A percentile compares a stretch with the other conserved stretches of the same genome.
phyloP scores from a whole-genome alignment of 2,888 invertebrate species.

The Lithodes maja region DNA sequence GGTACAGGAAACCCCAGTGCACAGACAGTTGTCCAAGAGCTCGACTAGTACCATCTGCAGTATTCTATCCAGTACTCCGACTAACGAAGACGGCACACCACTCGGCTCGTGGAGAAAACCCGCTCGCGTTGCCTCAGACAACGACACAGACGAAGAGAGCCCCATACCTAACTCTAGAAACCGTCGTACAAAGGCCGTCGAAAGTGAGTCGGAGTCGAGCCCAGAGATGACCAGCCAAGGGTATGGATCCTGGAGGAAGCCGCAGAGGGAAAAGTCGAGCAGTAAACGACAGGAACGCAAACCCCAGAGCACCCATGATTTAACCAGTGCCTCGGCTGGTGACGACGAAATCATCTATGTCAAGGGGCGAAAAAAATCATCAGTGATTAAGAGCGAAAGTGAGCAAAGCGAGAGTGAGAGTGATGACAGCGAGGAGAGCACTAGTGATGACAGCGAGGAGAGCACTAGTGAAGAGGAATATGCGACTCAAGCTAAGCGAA shows the following conservation, averaged over 20 bases:
- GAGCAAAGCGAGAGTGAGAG: not conserved
- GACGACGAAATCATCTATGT: not conserved
- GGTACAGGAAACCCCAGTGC: too few species aligned
- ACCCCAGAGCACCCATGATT: not conserved
- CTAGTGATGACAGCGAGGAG: not conserved
- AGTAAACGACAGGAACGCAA: not conserved
- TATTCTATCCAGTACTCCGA: slow-evolving; percentile 6
- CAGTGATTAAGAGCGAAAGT: not conserved
- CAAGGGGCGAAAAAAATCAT: not conserved
- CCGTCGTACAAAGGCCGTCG: not conserved
- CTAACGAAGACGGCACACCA: not conserved
- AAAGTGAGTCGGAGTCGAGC: not conserved
- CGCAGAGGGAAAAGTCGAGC: not conserved
- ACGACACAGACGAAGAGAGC: slow-evolving; percentile 5
- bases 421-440: not conserved
- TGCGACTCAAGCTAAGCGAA: not conserved
- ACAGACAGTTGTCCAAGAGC: too few species aligned
- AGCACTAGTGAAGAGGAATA: slow-evolving; percentile 5
- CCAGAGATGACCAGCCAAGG: not conserved
- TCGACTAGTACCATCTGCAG: not conserved
- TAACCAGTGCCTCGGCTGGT: not conserved
- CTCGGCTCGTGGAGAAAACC: not conserved
- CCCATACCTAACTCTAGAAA: not conserved
- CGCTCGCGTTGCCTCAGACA: not conserved
- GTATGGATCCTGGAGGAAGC: not conserved